Evolutionary conservation across 2,888 invertebrate species (phyloP).

Genomic region (Drosophila paracracens): DNA sequence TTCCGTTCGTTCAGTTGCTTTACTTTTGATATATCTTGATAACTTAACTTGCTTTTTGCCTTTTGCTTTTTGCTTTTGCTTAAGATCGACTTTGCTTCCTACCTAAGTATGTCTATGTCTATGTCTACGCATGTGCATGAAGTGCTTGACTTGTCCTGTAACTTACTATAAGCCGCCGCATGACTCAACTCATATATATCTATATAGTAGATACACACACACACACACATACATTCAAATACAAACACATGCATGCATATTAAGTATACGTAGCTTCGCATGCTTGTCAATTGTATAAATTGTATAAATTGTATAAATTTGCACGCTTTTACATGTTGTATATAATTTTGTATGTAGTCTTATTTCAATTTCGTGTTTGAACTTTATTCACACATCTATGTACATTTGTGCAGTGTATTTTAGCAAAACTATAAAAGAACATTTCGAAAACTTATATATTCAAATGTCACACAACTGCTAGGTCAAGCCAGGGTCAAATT

Average conservation of each 20-base stretch:
- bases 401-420: constrained; percentile 32
- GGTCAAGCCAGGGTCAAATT: constrained; percentile 12
- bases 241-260: neutral
- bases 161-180: neutral
- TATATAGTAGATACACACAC: neutral
- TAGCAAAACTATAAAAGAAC: constrained; percentile 10
- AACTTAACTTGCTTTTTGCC: constrained; percentile 49
- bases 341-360: constrained; percentile 25
- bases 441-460: constrained; percentile 38
- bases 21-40: constrained; percentile 26
- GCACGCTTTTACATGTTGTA: constrained; percentile 10
- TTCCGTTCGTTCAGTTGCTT: constrained; percentile 29
- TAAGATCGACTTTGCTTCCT: constrained; percentile 36
- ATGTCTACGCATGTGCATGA: constrained; percentile 29
- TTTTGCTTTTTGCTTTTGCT: constrained; percentile 64
- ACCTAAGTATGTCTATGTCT: constrained; percentile 2
- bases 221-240: neutral
- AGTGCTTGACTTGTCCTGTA: constrained; percentile 6
- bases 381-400: constrained; percentile 11
- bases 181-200: neutral
- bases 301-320: neutral
- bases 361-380: constrained; percentile 16
- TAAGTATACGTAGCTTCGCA: neutral
- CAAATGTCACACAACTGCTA: constrained; percentile 5
- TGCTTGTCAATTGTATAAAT: constrained; percentile 9